Percentiles rank a stretch among this genome's conserved stretches.
These are phyloP conservation scores for Nerophis ophidion DNA, from an alignment of 2,113 vertebrate species.

Conservation along the genomic window DNA sequence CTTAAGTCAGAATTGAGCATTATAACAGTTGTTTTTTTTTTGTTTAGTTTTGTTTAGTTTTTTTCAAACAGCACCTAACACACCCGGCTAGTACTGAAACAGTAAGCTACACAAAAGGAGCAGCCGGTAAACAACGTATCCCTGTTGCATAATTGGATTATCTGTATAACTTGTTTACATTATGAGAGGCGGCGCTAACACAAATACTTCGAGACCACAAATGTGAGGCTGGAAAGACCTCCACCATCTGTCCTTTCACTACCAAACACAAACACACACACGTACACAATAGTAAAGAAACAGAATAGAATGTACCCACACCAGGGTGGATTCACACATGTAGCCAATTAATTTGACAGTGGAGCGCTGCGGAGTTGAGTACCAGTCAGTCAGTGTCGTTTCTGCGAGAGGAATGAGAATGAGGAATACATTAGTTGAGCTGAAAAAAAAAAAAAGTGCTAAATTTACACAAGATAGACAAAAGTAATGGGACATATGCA, in stretches of 20 bases:
- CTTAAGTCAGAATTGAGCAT: not conserved
- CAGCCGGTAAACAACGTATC: not conserved
- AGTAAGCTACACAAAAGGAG: not conserved
- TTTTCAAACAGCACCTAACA: not conserved
- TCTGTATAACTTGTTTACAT: slow-evolving; percentile 34
- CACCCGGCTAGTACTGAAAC: not conserved
- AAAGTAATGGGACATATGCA: not conserved
- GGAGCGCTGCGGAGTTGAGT: slow-evolving; percentile 25
- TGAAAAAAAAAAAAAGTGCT: slow-evolving; percentile 1
- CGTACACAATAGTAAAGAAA: not conserved
- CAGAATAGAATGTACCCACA: slow-evolving; percentile 2
- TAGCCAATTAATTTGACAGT: slow-evolving; percentile 52
- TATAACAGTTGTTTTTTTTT: not conserved
- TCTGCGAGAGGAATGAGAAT: slow-evolving; percentile 11
- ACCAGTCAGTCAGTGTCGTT: slow-evolving; percentile 32
- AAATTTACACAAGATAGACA: not conserved
- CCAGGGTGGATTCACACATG: slow-evolving; percentile 22
- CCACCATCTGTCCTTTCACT: not conserved
- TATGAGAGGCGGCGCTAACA: slow-evolving; percentile 39
- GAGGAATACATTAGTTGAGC: slow-evolving; percentile 20
- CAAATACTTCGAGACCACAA: slow-evolving; percentile 22
- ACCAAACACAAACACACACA: slow-evolving; percentile 14
- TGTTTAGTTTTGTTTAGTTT: not conserved
- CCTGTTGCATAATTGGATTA: slow-evolving; percentile 31
- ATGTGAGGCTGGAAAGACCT: slow-evolving; percentile 9